These are phyloP conservation scores for Merops nubicus DNA, from an alignment of 2,113 vertebrate species.

Conservation along the genomic window DNA sequence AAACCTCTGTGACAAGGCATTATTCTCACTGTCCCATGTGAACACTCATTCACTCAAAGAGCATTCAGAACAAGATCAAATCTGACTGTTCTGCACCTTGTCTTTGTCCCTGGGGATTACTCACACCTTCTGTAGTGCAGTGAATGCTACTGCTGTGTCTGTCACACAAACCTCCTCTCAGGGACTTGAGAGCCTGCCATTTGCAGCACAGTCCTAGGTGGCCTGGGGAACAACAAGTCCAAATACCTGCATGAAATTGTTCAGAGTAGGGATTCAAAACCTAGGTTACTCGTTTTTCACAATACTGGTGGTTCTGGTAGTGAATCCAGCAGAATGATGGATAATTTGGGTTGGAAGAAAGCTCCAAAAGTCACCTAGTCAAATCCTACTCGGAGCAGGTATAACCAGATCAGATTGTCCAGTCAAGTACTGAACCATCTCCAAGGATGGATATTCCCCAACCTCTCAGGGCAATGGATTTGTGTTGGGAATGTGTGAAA, in stretches of 20 bases:
- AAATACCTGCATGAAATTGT: background rate
- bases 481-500: background rate
- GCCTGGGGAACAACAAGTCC: background rate
- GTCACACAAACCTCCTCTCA: fast-evolving
- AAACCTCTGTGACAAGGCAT: background rate
- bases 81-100: background rate
- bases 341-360: background rate
- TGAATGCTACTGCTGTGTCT: background rate
- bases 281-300: background rate
- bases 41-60: background rate
- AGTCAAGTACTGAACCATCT: background rate
- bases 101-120: background rate
- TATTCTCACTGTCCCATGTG: background rate
- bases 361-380: background rate
- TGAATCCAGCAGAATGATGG: background rate
- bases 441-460: background rate
- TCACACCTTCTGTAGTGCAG: background rate
- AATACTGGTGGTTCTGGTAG: background rate
- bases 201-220: background rate
- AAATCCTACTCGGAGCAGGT: background rate
- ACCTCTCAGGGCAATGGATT: background rate
- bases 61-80: background rate
- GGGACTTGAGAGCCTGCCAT: background rate
- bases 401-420: background rate
- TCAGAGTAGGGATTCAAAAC: background rate